Percentiles rank a stretch among this genome's conserved stretches.
Conservation (phyloP, 2,888 invertebrate genomes). For the Drosophila kuntzei region DNA sequence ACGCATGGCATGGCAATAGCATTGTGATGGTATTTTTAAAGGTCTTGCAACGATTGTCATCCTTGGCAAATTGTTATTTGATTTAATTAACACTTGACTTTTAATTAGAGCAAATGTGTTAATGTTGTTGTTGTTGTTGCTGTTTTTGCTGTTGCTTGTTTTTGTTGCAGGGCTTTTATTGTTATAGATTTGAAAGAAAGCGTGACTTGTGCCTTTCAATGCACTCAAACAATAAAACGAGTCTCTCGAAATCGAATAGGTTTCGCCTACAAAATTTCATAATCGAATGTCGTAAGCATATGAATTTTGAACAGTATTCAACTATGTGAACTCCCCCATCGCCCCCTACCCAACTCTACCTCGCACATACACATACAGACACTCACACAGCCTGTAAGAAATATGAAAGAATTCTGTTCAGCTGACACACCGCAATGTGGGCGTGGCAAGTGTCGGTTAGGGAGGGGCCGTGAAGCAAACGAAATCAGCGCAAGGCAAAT, state of each 20-base stretch:
- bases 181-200: slow-evolving; percentile 60
- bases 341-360: background rate
- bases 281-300: slow-evolving; percentile 71
- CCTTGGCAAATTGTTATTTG: slow-evolving; percentile 60
- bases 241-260: slow-evolving; percentile 41
- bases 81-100: slow-evolving; percentile 66
- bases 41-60: slow-evolving; percentile 42
- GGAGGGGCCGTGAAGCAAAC: slow-evolving; percentile 39
- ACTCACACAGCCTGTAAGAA: slow-evolving; percentile 2
- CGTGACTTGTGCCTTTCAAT: slow-evolving; percentile 65
- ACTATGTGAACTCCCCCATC: slow-evolving; percentile 23
- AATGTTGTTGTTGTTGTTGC: slow-evolving; percentile 20
- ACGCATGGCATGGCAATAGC: slow-evolving; percentile 6
- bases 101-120: slow-evolving; percentile 71
- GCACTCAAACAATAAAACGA: slow-evolving; percentile 45
- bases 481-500: slow-evolving; percentile 52
- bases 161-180: slow-evolving; percentile 20
- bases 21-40: slow-evolving; percentile 2
- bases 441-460: slow-evolving; percentile 38
- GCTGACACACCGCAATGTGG: slow-evolving; percentile 40
- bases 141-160: slow-evolving; percentile 18
- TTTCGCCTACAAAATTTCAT: slow-evolving; percentile 65
- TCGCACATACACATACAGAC: background rate
- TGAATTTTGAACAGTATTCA: slow-evolving; percentile 31
- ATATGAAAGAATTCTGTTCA: slow-evolving; percentile 47